These are phyloP conservation scores for Plusia festucae DNA, from an alignment of 2,888 invertebrate genomes.

Conservation along the genomic window DNA sequence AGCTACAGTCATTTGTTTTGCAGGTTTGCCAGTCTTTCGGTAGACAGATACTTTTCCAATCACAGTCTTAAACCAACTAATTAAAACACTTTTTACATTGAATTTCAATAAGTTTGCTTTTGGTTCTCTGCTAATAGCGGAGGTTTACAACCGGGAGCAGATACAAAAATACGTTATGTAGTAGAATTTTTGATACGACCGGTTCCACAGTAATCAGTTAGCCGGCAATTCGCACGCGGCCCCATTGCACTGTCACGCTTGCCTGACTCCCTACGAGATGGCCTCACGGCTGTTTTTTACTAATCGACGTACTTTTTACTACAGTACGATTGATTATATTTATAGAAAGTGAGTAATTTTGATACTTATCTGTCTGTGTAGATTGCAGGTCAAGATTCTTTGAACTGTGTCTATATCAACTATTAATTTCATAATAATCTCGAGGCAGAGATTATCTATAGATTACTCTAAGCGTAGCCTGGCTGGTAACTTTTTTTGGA, in stretches of 20 bases:
- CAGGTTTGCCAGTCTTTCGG: not conserved
- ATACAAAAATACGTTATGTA: constrained; percentile 29
- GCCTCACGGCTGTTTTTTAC: constrained; percentile 61
- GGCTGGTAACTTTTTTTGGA: too few species aligned
- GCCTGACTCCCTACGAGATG: constrained; percentile 62
- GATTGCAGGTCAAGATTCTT: not conserved
- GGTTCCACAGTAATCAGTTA: constrained; percentile 52
- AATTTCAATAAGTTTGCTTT: too few species aligned
- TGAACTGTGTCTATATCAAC: not conserved
- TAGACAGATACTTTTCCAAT: not conserved
- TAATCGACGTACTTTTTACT: constrained; percentile 49
- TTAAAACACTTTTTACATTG: too few species aligned
- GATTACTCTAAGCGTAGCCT: too few species aligned
- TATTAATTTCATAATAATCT: too few species aligned
- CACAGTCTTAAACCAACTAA: too few species aligned
- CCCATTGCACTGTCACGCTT: constrained; percentile 64
- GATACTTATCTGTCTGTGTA: not conserved
- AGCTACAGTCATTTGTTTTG: not conserved
- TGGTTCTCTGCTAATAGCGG: not conserved
- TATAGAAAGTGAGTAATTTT: constrained; percentile 30
- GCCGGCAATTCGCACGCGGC: constrained; percentile 62
- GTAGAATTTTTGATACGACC: constrained; percentile 53
- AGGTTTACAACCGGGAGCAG: not conserved
- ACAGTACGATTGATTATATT: constrained; percentile 48
- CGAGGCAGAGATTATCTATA: too few species aligned